Conservation (phyloP, 92 coral and sea anemone genomes). For the Heteractis magnifica region DNA sequence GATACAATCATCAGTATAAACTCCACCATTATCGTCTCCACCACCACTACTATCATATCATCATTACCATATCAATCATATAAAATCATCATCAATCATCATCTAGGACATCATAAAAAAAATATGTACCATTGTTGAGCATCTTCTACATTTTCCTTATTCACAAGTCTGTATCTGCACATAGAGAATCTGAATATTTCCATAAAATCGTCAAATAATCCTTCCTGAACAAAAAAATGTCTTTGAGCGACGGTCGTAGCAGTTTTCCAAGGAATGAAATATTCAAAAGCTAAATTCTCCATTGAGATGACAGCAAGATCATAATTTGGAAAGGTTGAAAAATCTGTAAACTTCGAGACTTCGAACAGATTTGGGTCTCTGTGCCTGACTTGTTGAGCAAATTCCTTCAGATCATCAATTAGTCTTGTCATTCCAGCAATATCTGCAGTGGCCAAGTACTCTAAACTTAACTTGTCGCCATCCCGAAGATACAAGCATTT, state of each 20-base stretch:
- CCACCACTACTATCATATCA: background rate
- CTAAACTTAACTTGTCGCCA: slow-evolving; percentile 51
- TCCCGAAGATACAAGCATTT: slow-evolving; percentile 65
- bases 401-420: slow-evolving; percentile 34
- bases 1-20: no score
- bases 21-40: no score
- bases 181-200: slow-evolving; percentile 59
- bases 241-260: slow-evolving; percentile 65
- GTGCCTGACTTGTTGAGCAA: slow-evolving; percentile 24
- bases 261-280: slow-evolving; percentile 80
- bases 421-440: slow-evolving; percentile 41
- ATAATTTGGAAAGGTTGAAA: slow-evolving; percentile 35
- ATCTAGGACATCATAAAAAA: background rate
- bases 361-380: slow-evolving; percentile 17
- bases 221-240: slow-evolving; percentile 85
- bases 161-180: slow-evolving; percentile 34
- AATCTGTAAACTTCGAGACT: background rate
- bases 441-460: slow-evolving; percentile 38
- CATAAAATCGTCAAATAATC: slow-evolving; percentile 74
- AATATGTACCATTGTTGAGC: background rate
- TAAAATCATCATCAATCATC: background rate
- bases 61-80: no score
- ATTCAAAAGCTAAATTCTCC: slow-evolving; percentile 64
- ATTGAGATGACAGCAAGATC: slow-evolving; percentile 49
- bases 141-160: background rate